A percentile compares a stretch with the other conserved stretches of the same genome.
These are phyloP conservation scores for Mionectes olivaceus DNA, from an alignment of 2,797 vertebrate genomes.

Conservation along the genomic window DNA sequence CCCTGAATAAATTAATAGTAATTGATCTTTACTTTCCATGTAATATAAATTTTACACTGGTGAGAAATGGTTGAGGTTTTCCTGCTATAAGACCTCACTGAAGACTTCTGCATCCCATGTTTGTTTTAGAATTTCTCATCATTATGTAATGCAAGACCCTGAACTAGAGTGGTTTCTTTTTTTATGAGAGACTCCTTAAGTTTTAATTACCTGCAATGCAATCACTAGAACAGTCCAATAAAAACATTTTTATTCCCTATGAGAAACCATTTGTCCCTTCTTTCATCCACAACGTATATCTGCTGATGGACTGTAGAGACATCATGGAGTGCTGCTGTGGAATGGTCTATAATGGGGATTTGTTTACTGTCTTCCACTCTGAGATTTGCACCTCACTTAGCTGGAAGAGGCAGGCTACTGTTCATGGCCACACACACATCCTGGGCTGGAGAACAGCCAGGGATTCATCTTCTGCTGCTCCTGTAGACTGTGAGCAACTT, in stretches of 20 bases:
- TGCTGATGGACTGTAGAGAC: background rate
- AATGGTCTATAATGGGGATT: background rate
- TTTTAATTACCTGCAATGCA: background rate
- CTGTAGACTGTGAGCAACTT: background rate
- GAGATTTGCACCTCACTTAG: background rate
- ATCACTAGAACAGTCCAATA: background rate
- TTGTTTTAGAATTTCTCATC: background rate
- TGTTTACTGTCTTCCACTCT: background rate
- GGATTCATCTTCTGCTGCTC: background rate
- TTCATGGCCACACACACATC: fast-evolving
- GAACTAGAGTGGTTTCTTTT: background rate
- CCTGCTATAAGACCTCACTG: background rate
- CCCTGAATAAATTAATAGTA: background rate
- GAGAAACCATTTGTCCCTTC: background rate
- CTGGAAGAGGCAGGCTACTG: background rate
- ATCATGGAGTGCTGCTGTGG: background rate
- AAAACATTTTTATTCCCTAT: background rate
- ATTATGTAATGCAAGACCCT: background rate
- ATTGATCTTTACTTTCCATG: background rate
- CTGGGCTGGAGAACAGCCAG: background rate
- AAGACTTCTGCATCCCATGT: background rate
- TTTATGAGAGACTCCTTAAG: background rate
- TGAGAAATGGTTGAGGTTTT: background rate
- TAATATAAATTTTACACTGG: background rate
- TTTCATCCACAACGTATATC: background rate